Percentiles rank a stretch among this genome's conserved stretches.
Evolutionary conservation across 2,113 vertebrate species (phyloP).

Genomic region (Vulpes lagopus): DNA sequence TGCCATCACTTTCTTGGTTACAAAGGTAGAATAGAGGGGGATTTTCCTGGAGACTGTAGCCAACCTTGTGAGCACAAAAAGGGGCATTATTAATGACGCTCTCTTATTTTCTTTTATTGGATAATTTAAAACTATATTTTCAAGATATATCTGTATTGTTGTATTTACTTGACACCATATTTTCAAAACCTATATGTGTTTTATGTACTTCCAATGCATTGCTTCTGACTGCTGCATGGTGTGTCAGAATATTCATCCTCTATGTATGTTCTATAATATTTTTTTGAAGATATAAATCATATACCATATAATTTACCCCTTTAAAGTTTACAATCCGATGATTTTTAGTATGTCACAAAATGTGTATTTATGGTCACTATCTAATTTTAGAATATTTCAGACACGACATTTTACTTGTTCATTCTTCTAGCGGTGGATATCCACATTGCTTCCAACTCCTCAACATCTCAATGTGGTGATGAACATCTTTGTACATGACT

Average conservation of each 20-base stretch:
- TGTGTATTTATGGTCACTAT: background rate
- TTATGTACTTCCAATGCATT: background rate
- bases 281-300: background rate
- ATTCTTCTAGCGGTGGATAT: background rate
- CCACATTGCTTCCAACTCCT: background rate
- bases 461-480: background rate
- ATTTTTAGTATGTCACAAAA: background rate
- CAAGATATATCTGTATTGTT: background rate
- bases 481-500: background rate
- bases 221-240: background rate
- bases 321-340: background rate
- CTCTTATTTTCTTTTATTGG: constrained; percentile 20
- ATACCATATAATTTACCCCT: background rate
- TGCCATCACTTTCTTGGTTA: background rate
- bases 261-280: background rate
- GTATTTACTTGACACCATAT: background rate
- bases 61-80: background rate
- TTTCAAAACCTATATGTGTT: background rate
- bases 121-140: constrained; percentile 18
- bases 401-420: background rate
- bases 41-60: background rate
- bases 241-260: background rate
- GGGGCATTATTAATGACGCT: background rate
- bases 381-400: background rate
- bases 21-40: background rate